Percentiles rank a stretch among this genome's conserved stretches.
phyloP scores from a whole-genome alignment of 2,113 vertebrate genomes.

The Acanthochromis polyacanthus region DNA sequence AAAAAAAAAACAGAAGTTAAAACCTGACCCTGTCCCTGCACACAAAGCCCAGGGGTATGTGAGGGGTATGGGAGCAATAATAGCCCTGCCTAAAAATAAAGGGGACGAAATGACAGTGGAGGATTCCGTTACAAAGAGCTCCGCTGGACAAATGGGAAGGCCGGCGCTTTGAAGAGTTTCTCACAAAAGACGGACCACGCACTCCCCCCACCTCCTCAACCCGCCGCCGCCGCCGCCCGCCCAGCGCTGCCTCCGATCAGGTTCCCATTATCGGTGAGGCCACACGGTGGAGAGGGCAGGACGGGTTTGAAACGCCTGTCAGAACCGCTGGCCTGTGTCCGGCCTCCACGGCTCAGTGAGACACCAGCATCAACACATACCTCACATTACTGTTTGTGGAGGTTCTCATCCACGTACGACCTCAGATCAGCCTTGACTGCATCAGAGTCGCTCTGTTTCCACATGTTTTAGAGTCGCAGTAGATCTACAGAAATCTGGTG shows the following conservation, averaged over 20 bases:
- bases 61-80: constrained; percentile 66
- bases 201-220: not conserved
- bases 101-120: constrained; percentile 80
- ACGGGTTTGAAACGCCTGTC: constrained; percentile 67
- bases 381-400: not conserved
- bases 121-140: constrained; percentile 80
- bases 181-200: constrained; percentile 71
- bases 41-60: constrained; percentile 73
- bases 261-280: constrained; percentile 68
- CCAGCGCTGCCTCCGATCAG: constrained; percentile 49
- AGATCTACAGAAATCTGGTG: too few species aligned
- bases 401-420: too few species aligned
- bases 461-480: too few species aligned
- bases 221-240: constrained; percentile 37
- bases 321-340: constrained; percentile 67
- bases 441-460: too few species aligned
- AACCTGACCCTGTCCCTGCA: constrained; percentile 69
- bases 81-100: constrained; percentile 81
- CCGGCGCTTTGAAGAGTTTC: constrained; percentile 75
- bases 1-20: constrained; percentile 46
- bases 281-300: constrained; percentile 58
- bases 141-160: constrained; percentile 69
- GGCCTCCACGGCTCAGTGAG: constrained; percentile 20
- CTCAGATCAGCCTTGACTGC: too few species aligned
- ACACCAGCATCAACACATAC: not conserved